phyloP scores from a whole-genome alignment of 2,113 vertebrate genomes.

The Cynopterus brachyotis region DNA sequence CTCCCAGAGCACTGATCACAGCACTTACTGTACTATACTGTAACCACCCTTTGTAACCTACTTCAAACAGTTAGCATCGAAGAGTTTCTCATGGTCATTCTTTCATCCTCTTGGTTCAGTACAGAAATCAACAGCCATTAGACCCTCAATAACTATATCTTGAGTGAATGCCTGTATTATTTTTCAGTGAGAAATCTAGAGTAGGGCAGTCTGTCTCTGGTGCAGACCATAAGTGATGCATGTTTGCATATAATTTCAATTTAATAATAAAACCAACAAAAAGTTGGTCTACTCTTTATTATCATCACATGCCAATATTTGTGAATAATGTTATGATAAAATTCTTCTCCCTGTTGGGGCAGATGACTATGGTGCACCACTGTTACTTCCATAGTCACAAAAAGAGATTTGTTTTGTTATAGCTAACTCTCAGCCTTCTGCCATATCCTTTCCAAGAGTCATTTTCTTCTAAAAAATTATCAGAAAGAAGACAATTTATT shows the following conservation, averaged over 20 bases:
- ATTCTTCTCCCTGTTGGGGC: not conserved
- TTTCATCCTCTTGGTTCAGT: not conserved
- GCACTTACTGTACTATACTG: not conserved
- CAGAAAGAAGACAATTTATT: not conserved
- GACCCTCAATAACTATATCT: not conserved
- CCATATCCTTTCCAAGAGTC: not conserved
- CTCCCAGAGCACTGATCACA: not conserved
- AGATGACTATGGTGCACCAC: not conserved
- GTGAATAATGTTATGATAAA: not conserved
- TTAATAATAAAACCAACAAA: not conserved
- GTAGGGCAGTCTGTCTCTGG: not conserved
- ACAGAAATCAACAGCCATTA: not conserved
- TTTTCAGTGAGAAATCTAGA: not conserved
- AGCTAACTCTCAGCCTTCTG: not conserved
- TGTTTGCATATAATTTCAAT: not conserved
- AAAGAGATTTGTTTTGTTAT: not conserved
- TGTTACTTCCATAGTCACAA: not conserved
- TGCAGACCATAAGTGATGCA: not conserved
- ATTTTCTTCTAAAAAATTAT: not conserved
- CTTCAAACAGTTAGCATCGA: not conserved
- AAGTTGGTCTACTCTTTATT: not conserved
- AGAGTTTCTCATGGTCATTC: not conserved
- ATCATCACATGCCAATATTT: not conserved
- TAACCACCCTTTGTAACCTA: not conserved
- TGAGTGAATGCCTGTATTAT: not conserved